Percentiles rank a stretch among this genome's conserved stretches.
Evolutionary conservation across 2,888 invertebrate species (phyloP).

Genomic region (Willowsia nigromaculata): DNA sequence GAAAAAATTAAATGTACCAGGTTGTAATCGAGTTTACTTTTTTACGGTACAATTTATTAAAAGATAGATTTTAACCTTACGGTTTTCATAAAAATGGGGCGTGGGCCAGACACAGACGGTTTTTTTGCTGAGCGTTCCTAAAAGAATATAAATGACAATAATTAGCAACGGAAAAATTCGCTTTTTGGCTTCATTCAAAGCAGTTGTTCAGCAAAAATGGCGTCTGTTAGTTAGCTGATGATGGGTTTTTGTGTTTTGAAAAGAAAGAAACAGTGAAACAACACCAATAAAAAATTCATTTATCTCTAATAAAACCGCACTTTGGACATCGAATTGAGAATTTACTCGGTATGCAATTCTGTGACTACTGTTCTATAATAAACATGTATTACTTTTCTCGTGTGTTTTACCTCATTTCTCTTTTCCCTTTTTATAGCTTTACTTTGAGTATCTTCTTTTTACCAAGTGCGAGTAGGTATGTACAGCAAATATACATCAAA

Average conservation of each 20-base stretch:
- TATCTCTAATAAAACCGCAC: constrained; percentile 39
- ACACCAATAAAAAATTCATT: constrained; percentile 67
- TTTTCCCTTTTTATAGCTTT: neutral
- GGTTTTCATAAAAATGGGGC: constrained; percentile 27
- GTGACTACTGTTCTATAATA: neutral
- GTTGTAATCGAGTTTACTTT: constrained; percentile 27
- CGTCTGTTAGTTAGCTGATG: constrained; percentile 26
- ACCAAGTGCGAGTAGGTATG: too few relatives aligned
- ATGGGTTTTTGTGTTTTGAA: constrained; percentile 23
- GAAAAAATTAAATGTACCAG: neutral
- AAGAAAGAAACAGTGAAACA: constrained; percentile 46
- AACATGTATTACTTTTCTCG: neutral
- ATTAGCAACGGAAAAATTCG: constrained; percentile 49
- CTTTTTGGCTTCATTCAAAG: constrained; percentile 4
- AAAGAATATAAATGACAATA: constrained; percentile 59
- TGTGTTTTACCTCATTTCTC: neutral
- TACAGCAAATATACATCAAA: too few relatives aligned
- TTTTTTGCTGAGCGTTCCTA: neutral
- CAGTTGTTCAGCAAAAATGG: constrained; percentile 4
- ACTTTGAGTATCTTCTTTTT: too few relatives aligned
- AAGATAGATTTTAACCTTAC: neutral
- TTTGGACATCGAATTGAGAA: neutral
- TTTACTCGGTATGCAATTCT: neutral
- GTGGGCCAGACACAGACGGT: constrained; percentile 31
- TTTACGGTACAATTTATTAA: neutral